phyloP scores from a whole-genome alignment of 1,140 invertebrate genomes.

The Drosophila quadrilineata region DNA sequence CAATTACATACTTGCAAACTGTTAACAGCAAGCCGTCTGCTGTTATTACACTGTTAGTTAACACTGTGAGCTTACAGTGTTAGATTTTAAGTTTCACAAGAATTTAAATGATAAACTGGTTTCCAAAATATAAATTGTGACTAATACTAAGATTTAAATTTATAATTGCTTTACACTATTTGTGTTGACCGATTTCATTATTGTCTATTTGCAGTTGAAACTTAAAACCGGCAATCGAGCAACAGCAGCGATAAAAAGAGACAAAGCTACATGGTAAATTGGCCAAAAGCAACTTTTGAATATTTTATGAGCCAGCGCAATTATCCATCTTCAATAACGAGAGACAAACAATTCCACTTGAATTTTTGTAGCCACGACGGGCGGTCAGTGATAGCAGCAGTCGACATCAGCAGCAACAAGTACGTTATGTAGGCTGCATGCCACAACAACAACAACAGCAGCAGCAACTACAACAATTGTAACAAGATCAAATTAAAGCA shows the following conservation, averaged over 20 bases:
- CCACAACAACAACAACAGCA: conserved; percentile 38
- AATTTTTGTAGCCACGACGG: conserved; percentile 70
- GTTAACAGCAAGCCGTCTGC: not conserved
- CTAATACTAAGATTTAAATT: too few species aligned
- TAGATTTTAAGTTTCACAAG: not conserved
- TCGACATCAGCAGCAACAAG: conserved; percentile 68
- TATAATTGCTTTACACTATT: too few species aligned
- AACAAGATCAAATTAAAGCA: conserved; percentile 40
- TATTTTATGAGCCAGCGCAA: not conserved
- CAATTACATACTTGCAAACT: conserved; percentile 3
- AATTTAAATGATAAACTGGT: too few species aligned
- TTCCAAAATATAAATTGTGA: too few species aligned
- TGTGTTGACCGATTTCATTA: conserved; percentile 1
- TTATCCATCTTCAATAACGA: conserved; percentile 35
- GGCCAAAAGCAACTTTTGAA: conserved; percentile 18
- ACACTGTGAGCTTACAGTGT: not conserved
- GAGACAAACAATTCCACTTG: conserved; percentile 54
- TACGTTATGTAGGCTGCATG: conserved; percentile 62
- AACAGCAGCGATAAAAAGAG: conserved; percentile 1
- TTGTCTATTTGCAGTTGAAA: conserved; percentile 28
- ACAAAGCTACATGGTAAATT: conserved; percentile 58
- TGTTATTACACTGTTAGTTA: conserved; percentile 1
- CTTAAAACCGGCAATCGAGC: not conserved
- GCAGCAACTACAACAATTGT: conserved; percentile 57
- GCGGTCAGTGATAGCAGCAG: conserved; percentile 66